These are phyloP conservation scores for Willowsia nigromaculata DNA, from an alignment of 2,888 invertebrate genomes.

Conservation along the genomic window DNA sequence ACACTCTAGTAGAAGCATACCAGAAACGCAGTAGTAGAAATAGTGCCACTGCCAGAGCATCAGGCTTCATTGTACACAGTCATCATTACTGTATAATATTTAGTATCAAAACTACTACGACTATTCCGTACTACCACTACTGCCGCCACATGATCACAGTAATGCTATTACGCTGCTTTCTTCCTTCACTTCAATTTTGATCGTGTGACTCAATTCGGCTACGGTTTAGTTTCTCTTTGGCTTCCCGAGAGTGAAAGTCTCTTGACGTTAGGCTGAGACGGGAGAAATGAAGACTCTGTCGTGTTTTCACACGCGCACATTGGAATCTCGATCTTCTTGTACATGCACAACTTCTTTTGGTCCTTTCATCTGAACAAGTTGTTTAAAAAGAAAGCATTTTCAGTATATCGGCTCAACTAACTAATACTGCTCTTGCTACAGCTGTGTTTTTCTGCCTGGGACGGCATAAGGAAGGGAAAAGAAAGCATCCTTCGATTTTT, in stretches of 20 bases:
- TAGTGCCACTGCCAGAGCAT: too few species aligned
- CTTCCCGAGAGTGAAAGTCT: slow-evolving; percentile 66
- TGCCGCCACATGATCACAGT: neutral
- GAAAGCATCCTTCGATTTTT: neutral
- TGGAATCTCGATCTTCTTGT: slow-evolving; percentile 28
- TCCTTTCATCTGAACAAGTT: neutral
- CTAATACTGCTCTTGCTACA: neutral
- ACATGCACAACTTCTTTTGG: neutral
- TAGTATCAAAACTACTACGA: neutral
- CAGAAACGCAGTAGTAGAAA: neutral
- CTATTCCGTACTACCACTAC: neutral
- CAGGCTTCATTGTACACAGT: neutral
- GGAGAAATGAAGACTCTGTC: neutral
- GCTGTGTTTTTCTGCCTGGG: neutral
- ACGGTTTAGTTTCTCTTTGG: slow-evolving; percentile 55
- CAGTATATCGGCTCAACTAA: neutral
- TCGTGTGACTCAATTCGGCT: slow-evolving; percentile 38
- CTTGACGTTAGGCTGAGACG: slow-evolving; percentile 31
- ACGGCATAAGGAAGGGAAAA: neutral
- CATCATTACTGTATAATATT: neutral
- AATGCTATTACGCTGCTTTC: neutral
- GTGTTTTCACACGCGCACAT: slow-evolving; percentile 48
- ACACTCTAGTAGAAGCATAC: neutral
- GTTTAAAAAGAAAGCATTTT: neutral
- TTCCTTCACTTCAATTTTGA: slow-evolving; percentile 43